Base-by-base conservation (phyloP, 1,140 invertebrate species). In the Dryas iulia region DNA sequence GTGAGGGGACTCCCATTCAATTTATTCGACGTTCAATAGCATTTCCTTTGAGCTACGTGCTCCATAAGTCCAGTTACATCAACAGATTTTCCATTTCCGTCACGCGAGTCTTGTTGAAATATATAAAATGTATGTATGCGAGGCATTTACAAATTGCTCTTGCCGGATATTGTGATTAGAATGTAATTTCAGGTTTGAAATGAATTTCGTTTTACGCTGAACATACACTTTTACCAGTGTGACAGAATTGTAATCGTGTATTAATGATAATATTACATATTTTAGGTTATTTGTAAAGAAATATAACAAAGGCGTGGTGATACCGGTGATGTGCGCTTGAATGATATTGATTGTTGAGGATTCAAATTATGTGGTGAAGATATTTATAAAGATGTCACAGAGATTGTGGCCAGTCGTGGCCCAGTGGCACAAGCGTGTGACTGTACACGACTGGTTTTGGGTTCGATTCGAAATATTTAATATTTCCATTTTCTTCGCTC, bases 101-200 rank as follows among this genome's bases (percentile, higher is more conserved):
- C 39, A 8, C 14, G 8, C 39, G 8, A 21, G 14, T 21, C 14
- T 47, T 47, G 7, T 21, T 47, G 35, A 47, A 47, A 47, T 47
- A 47, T 47, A 47, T 47, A 21, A 21, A 47, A 47, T 47, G 14
- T 18, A 21, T 47, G 18, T 47, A 21, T 18, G 14, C 14, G 14
- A 28, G 6, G 26, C 26, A 28, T 2, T 28, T 35, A 35, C 4
- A 14, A 14, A 5, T 35, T 18, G n/a, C 33, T 6, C n/a, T 35
- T 11, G 23, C 10, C 58, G 58, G 59, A 60, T 60, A 60, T 60
- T 60, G 35, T 33, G 31, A 31, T 60, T 23, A 24, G 35, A 25
- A 25, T 35, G 3, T 3, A 31, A 24, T 60, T 35, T 39, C 30
- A 25, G 33, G 18, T 24, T 3, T 25, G 30, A 39, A 60, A 60